Percentiles rank a stretch among this genome's conserved stretches.
Conservation (phyloP, 2,888 invertebrate species). For the Marronus borbonicus region DNA sequence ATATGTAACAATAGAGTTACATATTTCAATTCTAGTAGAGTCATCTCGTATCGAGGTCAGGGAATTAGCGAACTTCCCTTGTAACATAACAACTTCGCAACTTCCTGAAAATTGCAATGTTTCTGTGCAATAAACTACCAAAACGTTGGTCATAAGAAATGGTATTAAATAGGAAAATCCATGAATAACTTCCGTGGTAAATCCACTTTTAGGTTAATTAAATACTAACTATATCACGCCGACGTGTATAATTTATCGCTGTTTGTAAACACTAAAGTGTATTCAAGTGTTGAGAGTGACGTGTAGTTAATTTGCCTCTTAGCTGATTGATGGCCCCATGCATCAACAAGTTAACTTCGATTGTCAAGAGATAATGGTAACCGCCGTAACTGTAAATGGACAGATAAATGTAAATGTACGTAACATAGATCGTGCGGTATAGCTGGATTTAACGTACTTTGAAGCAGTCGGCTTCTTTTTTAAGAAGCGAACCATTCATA, state of each 20-base stretch:
- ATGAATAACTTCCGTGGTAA: no score
- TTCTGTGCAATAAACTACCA: no score
- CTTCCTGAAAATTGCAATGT: no score
- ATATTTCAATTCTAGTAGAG: no score
- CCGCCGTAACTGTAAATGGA: constrained; percentile 32
- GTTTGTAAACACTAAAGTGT: constrained; percentile 30
- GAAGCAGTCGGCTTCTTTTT: neutral
- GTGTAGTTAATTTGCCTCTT: constrained; percentile 35
- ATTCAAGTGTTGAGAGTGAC: constrained; percentile 30
- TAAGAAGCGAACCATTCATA: neutral
- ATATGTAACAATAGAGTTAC: no score
- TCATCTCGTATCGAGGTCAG: no score
- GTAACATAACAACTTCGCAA: no score
- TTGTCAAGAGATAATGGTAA: constrained; percentile 28
- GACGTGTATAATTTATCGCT: constrained; percentile 20
- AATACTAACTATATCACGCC: constrained; percentile 12
- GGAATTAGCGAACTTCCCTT: no score
- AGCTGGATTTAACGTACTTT: neutral
- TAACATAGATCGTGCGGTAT: no score
- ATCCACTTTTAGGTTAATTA: neutral
- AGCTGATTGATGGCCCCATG: constrained; percentile 33
- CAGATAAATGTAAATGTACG: no score
- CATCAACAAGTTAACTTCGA: constrained; percentile 36
- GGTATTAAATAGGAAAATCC: no score
- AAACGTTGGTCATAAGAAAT: no score